phyloP scores from a whole-genome alignment of 1,140 invertebrate species.

The Aphelinus certus region DNA sequence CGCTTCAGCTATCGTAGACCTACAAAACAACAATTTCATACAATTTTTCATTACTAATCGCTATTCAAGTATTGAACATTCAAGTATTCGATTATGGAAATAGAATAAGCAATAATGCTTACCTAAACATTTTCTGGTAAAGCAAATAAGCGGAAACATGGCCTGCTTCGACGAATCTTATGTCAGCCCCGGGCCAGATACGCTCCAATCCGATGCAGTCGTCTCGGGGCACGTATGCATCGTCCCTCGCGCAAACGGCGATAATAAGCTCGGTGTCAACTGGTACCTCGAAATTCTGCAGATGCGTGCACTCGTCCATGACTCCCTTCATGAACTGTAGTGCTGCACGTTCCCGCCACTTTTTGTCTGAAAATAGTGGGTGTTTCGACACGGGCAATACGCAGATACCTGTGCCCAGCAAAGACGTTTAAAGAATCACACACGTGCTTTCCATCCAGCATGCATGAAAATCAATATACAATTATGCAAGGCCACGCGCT shows the following conservation, averaged over 20 bases:
- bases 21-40: slow-evolving; percentile 46
- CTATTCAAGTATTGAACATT: neutral
- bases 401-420: slow-evolving; percentile 52
- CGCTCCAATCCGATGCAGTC: slow-evolving; percentile 83
- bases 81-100: neutral
- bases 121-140: slow-evolving; percentile 89
- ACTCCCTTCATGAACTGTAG: slow-evolving; percentile 96
- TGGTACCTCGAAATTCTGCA: slow-evolving; percentile 89
- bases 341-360: slow-evolving; percentile 75
- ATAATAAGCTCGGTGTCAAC: slow-evolving; percentile 88
- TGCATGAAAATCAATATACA: neutral
- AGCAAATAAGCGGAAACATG: slow-evolving; percentile 91
- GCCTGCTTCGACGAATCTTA: slow-evolving; percentile 88
- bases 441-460: neutral
- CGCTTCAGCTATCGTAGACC: slow-evolving; percentile 64
- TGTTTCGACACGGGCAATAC: slow-evolving; percentile 56
- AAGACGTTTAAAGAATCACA: slow-evolving; percentile 27
- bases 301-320: slow-evolving; percentile 98
- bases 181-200: slow-evolving; percentile 91
- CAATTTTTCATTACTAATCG: neutral
- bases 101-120: slow-evolving; percentile 42
- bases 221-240: slow-evolving; percentile 92
- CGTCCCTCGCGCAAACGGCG: slow-evolving; percentile 85
- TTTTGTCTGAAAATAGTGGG: slow-evolving; percentile 52
- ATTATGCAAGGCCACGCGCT: too few species aligned